Evolutionary conservation across 1,140 invertebrate species (phyloP), one percentile per base, ranked within the genome.

Genomic region (Himalopsyche phryganea): DNA sequence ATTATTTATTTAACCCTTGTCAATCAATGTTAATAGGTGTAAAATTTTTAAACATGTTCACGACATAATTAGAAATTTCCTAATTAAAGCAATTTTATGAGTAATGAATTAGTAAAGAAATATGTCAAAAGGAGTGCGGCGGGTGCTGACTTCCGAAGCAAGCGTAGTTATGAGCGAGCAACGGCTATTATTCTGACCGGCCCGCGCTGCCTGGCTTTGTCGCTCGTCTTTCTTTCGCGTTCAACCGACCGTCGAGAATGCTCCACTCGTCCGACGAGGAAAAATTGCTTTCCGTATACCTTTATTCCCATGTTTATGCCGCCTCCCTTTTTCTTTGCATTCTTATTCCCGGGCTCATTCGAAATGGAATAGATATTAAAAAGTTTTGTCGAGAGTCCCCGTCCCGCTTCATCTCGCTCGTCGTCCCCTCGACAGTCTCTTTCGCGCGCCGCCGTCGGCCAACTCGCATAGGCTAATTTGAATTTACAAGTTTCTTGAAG

Each of bases 281-380:
- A 55, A 62, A 58, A 62, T 62, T 52, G 60, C 51, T 58, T 63
- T 54, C 58, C 53, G 45, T 44, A 42, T 41, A 36, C 20, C 40
- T 20, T 48, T 38, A 11, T 45, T 20, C 57, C 18, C 36, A 14
- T 49, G 19, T 56, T 53, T 53, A 53, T 52, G 13, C 48, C 44
- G 35, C 33, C 40, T 32, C 58, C 33, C 15, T 42, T 46, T 40
- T 38, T 45, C 19, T 47, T 44, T 49, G 60, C 53, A 61, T 62
- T 62, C 55, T 61, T 61, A 57, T 61, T 61, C 60, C 60, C 42
- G 23, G 51, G 50, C 60, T 58, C 50, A 57, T 63, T 63, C 60
- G 38, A 44, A 63, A 63, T 58, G 60, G 60, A 63, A 63, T 63
- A 63, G 60, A 63, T 63, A 63, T 63, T 63, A 63, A 63, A 63